phyloP scores from a whole-genome alignment of 2,113 vertebrate species.

The Gorsachius goisagi region DNA sequence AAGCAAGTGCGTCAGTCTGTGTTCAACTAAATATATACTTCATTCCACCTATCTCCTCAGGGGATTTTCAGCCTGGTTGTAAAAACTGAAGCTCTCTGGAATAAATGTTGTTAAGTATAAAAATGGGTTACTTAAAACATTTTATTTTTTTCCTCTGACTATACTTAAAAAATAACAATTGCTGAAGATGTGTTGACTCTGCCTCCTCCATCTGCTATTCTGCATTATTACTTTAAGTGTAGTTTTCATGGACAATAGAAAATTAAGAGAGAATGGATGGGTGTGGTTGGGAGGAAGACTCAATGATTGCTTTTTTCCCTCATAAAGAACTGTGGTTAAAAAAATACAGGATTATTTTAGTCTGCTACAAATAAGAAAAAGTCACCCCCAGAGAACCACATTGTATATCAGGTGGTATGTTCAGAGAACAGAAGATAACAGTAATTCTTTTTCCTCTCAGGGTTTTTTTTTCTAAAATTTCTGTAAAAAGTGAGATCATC shows the following conservation, averaged over 20 bases:
- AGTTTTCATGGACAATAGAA: neutral
- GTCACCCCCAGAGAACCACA: neutral
- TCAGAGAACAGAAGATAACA: neutral
- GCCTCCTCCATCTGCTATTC: neutral
- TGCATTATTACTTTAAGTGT: neutral
- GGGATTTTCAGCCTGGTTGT: neutral
- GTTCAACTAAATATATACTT: neutral
- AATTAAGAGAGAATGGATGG: neutral
- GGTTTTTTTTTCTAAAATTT: neutral
- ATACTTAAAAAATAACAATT: neutral
- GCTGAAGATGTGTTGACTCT: neutral
- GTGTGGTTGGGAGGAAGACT: neutral
- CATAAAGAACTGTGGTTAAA: neutral
- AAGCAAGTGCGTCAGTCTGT: neutral
- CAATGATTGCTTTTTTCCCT: fast-evolving
- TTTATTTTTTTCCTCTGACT: neutral
- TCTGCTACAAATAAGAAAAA: neutral
- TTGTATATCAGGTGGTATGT: neutral
- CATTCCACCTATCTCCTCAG: neutral
- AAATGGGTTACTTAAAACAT: neutral
- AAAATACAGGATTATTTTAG: neutral
- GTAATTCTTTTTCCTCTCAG: neutral
- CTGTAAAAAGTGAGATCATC: neutral
- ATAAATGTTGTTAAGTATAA: neutral
- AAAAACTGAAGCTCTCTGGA: neutral